These are phyloP conservation scores for Micromussa lordhowensis DNA, from an alignment of 92 coral and sea anemone species.

Conservation along the genomic window DNA sequence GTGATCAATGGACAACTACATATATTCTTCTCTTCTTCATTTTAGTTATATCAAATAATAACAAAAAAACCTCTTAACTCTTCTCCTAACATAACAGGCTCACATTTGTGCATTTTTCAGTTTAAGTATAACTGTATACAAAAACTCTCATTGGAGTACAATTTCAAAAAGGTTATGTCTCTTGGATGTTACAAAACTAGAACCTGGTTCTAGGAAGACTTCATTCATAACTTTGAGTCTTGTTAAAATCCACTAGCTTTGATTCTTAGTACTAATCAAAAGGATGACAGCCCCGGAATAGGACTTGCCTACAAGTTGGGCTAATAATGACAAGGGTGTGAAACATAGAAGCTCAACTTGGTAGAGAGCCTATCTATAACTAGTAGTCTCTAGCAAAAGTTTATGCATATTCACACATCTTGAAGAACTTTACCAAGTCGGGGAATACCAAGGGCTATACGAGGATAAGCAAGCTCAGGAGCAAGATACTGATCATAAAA, in stretches of 20 bases:
- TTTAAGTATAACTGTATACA: conserved; percentile 19
- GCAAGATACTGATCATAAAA: conserved; percentile 68
- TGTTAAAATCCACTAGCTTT: too few species aligned
- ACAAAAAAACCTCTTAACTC: conserved; percentile 6
- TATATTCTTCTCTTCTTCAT: too few species aligned
- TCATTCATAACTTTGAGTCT: not conserved
- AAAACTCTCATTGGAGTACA: conserved; percentile 17
- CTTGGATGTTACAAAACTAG: conserved; percentile 15
- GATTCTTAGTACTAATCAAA: too few species aligned
- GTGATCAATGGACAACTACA: too few species aligned
- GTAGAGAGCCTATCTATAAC: not conserved
- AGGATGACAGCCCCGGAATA: not conserved
- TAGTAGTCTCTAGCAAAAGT: not conserved
- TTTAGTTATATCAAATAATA: too few species aligned
- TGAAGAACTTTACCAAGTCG: conserved; percentile 44
- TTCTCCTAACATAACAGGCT: conserved; percentile 23
- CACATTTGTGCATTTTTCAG: conserved; percentile 13
- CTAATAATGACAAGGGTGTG: not conserved
- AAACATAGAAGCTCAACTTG: not conserved
- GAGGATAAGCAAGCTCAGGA: conserved; percentile 54
- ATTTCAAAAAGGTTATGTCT: conserved; percentile 5
- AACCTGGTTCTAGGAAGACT: conserved; percentile 20
- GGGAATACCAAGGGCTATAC: conserved; percentile 62
- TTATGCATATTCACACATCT: not conserved
- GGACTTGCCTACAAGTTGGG: conserved; percentile 13